phyloP scores from a whole-genome alignment of 2,797 vertebrate species.

The Coregonus sp. region DNA sequence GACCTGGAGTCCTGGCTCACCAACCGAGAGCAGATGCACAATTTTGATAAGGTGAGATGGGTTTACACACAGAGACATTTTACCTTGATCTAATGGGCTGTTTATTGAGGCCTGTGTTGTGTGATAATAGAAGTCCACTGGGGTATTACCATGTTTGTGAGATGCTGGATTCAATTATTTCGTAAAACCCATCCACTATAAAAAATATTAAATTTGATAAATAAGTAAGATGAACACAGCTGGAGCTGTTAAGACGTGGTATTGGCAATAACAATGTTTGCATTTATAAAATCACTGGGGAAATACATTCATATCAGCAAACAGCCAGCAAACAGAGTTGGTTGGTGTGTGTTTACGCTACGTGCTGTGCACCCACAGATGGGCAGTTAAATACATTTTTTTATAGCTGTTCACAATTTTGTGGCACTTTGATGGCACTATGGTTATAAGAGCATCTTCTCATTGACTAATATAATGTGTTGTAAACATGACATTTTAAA shows the following conservation, averaged over 20 bases:
- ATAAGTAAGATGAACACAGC: background rate
- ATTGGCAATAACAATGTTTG: background rate
- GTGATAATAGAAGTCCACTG: background rate
- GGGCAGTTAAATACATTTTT: too few relatives aligned
- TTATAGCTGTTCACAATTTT: too few relatives aligned
- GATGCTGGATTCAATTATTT: too few relatives aligned
- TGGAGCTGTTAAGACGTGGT: background rate
- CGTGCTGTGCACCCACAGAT: too few relatives aligned
- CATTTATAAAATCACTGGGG: background rate
- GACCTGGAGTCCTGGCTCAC: conserved; percentile 92
- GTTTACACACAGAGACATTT: background rate
- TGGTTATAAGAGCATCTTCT: too few relatives aligned
- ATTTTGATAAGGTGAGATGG: conserved; percentile 90
- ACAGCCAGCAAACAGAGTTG: too few relatives aligned
- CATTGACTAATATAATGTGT: too few relatives aligned
- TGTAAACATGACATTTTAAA: too few relatives aligned
- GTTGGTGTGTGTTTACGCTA: too few relatives aligned
- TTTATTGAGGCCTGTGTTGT: background rate
- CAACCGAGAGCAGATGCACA: conserved; percentile 94
- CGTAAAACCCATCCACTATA: background rate
- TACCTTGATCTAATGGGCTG: background rate
- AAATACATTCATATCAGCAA: too few relatives aligned
- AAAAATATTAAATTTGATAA: background rate
- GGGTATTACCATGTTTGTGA: background rate
- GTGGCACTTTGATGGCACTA: too few relatives aligned